Conservation (phyloP, 2,113 vertebrate species). For the Cheirogaleus medius region DNA sequence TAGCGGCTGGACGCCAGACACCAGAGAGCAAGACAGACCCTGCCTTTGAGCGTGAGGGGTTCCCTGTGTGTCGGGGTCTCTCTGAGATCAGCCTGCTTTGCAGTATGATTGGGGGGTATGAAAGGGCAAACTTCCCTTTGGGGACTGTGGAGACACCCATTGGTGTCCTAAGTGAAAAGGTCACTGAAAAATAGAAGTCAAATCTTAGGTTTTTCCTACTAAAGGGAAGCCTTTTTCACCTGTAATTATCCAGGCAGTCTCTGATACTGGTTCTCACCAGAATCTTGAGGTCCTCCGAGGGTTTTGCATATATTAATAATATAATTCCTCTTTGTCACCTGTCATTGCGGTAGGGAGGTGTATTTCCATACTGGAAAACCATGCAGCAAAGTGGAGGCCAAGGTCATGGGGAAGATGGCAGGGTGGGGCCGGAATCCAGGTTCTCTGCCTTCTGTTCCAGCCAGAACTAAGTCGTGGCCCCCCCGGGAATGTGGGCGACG, state of each 20-base stretch:
- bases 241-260: background rate
- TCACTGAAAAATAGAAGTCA: background rate
- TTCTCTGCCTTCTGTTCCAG: background rate
- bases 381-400: background rate
- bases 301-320: background rate
- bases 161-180: background rate
- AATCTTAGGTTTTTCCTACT: background rate
- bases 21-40: background rate
- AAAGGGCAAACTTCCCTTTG: background rate
- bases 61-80: background rate
- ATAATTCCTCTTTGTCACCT: background rate
- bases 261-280: background rate
- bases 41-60: background rate
- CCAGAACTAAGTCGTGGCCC: background rate
- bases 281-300: background rate
- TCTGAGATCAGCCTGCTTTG: background rate
- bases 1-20: background rate
- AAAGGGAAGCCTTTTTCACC: background rate
- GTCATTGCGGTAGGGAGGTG: background rate
- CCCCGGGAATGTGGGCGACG: fast-evolving
- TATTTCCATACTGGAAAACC: background rate
- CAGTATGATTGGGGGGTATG: background rate
- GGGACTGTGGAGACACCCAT: background rate
- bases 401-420: no score
- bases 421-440: background rate